Conservation (phyloP, 1,140 invertebrate genomes). For the Pygmarrhopalites habei region DNA sequence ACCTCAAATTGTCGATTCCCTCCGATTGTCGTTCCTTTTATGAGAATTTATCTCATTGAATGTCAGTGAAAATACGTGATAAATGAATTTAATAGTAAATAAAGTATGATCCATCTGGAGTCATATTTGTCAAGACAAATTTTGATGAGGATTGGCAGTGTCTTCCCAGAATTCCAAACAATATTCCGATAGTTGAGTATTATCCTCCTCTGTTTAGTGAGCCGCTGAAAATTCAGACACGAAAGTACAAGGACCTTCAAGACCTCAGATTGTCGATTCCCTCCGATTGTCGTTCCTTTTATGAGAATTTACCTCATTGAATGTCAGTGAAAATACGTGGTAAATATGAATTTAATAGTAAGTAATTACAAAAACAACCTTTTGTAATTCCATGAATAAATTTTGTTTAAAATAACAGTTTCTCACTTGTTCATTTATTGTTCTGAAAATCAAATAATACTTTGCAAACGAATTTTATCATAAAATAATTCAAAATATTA, state of each 20-base stretch:
- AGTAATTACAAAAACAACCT: too few species aligned
- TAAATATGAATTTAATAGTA: too few species aligned
- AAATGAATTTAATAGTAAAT: too few species aligned
- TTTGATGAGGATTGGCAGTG: background rate
- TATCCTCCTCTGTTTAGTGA: background rate
- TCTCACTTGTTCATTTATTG: too few species aligned
- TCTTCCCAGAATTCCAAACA: background rate
- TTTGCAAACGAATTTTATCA: too few species aligned
- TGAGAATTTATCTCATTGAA: too few species aligned
- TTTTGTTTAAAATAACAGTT: too few species aligned
- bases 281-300: background rate
- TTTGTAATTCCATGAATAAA: too few species aligned
- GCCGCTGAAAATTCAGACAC: background rate
- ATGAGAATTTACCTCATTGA: background rate
- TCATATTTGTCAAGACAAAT: background rate
- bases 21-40: background rate
- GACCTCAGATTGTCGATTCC: background rate
- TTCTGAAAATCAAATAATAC: too few species aligned
- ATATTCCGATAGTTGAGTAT: background rate
- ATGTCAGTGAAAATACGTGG: too few species aligned
- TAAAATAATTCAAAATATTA: too few species aligned
- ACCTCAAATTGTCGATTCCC: background rate
- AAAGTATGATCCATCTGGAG: slow-evolving; percentile 7
- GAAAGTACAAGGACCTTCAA: background rate
- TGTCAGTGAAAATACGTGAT: too few species aligned